phyloP scores from a whole-genome alignment of 2,113 vertebrate genomes.

The Tetrax tetrax region DNA sequence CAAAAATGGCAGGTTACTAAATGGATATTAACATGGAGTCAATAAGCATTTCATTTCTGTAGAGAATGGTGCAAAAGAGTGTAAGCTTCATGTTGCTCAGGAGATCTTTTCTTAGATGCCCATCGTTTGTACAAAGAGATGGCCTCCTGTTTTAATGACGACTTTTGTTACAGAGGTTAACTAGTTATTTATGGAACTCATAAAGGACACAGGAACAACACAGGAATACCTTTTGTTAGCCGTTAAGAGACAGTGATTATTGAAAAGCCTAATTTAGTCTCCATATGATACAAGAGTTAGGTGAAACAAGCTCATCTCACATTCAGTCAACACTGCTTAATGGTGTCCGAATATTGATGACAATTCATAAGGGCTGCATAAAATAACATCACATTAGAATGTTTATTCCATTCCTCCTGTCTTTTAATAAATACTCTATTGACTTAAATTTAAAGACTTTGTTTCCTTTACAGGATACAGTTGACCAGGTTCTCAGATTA shows the following conservation, averaged over 20 bases:
- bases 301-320: constrained; percentile 41
- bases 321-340: constrained; percentile 48
- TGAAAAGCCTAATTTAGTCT: constrained; percentile 70
- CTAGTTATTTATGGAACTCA: constrained; percentile 74
- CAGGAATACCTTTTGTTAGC: constrained; percentile 66
- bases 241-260: constrained; percentile 66
- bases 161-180: constrained; percentile 69
- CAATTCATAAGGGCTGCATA: constrained; percentile 30
- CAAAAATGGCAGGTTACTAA: constrained; percentile 85
- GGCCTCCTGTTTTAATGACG: constrained; percentile 45
- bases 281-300: constrained; percentile 52
- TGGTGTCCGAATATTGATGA: constrained; percentile 36
- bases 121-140: not conserved
- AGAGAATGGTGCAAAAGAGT: constrained; percentile 46
- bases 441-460: not conserved
- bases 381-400: not conserved
- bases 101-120: constrained; percentile 51
- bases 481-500: not conserved
- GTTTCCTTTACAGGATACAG: not conserved
- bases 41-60: constrained; percentile 82
- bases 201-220: constrained; percentile 60
- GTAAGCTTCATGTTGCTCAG: constrained; percentile 26
- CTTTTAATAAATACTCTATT: not conserved
- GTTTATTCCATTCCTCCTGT: not conserved
- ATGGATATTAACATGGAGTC: constrained; percentile 81